These are phyloP conservation scores for Phalanger gymnotis DNA, from an alignment of 2,797 vertebrate species.

Conservation along the genomic window DNA sequence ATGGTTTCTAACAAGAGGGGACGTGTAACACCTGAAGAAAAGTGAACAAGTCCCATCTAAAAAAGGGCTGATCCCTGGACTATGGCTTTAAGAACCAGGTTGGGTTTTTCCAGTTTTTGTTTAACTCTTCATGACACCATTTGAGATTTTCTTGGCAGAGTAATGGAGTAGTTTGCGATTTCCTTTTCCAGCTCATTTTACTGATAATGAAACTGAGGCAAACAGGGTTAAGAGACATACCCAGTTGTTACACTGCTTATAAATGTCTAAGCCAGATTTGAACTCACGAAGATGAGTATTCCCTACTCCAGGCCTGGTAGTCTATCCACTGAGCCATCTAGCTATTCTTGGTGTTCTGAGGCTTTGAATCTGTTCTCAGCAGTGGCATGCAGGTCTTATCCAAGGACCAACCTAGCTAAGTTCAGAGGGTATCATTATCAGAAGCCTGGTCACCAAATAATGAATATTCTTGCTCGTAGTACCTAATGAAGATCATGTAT, in stretches of 20 bases:
- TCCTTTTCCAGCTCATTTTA: background rate
- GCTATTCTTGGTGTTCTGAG: background rate
- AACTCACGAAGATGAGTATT: background rate
- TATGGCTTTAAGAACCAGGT: background rate
- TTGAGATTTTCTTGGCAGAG: background rate
- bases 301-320: background rate
- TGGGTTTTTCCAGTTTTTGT: background rate
- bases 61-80: background rate
- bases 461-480: background rate
- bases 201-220: background rate
- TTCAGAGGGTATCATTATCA: background rate
- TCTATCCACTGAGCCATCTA: too few relatives aligned
- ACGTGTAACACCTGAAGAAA: background rate
- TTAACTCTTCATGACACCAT: background rate
- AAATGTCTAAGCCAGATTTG: background rate
- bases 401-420: background rate
- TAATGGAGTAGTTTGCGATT: background rate
- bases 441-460: background rate
- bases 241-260: background rate
- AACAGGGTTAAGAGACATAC: background rate
- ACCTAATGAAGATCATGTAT: background rate
- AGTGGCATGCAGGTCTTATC: background rate
- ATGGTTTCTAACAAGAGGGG: background rate
- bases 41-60: background rate
- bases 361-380: background rate